Evolutionary conservation across 2,113 vertebrate species (phyloP).

Genomic region (Anser brachyrhynchus): DNA sequence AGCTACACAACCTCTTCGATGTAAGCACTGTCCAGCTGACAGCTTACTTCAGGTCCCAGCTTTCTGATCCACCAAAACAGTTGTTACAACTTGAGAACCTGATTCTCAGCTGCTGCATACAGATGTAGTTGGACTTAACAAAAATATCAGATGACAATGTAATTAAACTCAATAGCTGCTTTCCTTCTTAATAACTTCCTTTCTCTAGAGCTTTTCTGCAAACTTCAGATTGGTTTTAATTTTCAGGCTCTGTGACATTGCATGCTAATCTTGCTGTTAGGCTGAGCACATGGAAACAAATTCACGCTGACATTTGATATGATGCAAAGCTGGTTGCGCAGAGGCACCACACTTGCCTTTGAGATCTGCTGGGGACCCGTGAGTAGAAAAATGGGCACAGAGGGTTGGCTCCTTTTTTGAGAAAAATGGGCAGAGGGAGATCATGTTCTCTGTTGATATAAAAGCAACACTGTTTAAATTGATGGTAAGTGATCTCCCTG

Average conservation of each 20-base stretch:
- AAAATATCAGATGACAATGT: background rate
- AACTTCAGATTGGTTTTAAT: conserved; percentile 14
- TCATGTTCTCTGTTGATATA: background rate
- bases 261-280: background rate
- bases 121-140: background rate
- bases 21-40: background rate
- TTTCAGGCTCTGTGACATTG: background rate
- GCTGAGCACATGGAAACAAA: background rate
- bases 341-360: background rate
- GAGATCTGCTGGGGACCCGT: background rate
- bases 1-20: background rate
- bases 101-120: background rate
- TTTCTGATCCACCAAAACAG: background rate
- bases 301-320: background rate
- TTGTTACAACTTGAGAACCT: background rate
- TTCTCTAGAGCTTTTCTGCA: background rate
- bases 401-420: background rate
- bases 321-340: background rate
- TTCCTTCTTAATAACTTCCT: background rate
- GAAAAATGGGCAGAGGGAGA: background rate
- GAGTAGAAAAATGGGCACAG: background rate
- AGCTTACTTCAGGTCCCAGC: background rate
- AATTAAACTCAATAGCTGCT: background rate
- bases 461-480: background rate
- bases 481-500: background rate